Conservation (phyloP, 2,113 vertebrate species). For the Ramphastos sulfuratus region DNA sequence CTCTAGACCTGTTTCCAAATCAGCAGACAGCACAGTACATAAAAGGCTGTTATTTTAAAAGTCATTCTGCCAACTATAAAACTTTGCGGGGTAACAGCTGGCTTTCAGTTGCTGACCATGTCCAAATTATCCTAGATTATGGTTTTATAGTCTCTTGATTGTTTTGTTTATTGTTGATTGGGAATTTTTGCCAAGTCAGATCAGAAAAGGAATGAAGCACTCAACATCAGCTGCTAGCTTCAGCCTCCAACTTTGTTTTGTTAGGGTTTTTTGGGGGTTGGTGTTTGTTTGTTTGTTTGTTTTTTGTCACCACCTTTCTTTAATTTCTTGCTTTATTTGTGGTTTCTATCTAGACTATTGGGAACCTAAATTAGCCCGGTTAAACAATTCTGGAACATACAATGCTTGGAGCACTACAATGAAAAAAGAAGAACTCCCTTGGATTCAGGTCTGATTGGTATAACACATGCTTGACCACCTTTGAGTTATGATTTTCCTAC, state of each 20-base stretch:
- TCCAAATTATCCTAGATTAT: not conserved
- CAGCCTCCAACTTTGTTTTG: not conserved
- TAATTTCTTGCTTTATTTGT: not conserved
- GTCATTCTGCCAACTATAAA: not conserved
- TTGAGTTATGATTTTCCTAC: not conserved
- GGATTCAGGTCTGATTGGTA: conserved; percentile 86
- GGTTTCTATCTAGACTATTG: conserved; percentile 79
- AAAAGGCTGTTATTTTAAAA: not conserved
- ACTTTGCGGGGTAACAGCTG: not conserved
- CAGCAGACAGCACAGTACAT: not conserved
- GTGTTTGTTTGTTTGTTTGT: too few relatives aligned
- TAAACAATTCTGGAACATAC: conserved; percentile 85
- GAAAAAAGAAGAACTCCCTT: conserved; percentile 48
- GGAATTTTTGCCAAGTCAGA: not conserved
- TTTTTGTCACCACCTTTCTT: not conserved
- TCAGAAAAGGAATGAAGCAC: not conserved
- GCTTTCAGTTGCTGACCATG: not conserved
- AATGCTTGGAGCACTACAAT: conserved; percentile 91
- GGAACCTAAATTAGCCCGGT: conserved; percentile 87
- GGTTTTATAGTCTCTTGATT: not conserved
- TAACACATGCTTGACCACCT: not conserved
- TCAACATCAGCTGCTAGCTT: not conserved
- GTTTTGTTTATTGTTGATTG: not conserved
- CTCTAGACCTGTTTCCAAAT: not conserved
- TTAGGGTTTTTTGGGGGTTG: too few relatives aligned